Conservation (phyloP, 1,140 invertebrate genomes). For the Drosophila ohnishii region DNA sequence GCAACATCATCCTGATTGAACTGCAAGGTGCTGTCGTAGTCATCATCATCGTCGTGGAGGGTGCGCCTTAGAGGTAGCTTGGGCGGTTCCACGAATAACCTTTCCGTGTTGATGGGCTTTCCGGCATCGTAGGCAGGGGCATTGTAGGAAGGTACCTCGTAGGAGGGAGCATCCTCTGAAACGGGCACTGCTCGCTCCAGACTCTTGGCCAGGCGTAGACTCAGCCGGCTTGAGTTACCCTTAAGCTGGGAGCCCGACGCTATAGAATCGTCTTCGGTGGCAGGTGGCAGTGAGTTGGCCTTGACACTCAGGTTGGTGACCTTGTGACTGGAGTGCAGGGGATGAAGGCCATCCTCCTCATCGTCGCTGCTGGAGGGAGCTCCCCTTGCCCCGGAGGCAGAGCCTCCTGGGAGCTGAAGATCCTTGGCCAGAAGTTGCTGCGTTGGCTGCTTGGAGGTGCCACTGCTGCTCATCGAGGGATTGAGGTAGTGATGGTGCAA, state of each 20-base stretch:
- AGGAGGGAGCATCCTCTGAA: background rate
- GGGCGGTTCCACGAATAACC: slow-evolving; percentile 52
- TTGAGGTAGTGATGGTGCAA: slow-evolving; percentile 65
- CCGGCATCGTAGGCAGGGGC: slow-evolving; percentile 9
- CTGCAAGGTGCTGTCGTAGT: slow-evolving; percentile 9
- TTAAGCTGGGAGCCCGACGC: background rate
- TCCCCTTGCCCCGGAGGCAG: slow-evolving; percentile 11
- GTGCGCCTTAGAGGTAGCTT: slow-evolving; percentile 21
- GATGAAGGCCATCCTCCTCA: slow-evolving; percentile 36
- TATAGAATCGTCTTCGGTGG: background rate
- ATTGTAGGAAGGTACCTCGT: slow-evolving; percentile 2
- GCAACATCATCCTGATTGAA: slow-evolving; percentile 44
- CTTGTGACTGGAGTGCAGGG: slow-evolving; percentile 66
- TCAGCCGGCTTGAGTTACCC: background rate
- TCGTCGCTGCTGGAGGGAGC: slow-evolving; percentile 31
- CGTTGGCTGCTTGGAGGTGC: slow-evolving; percentile 22
- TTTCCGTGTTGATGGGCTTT: slow-evolving; percentile 35
- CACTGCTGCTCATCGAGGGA: slow-evolving; percentile 58
- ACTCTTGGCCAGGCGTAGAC: slow-evolving; percentile 45
- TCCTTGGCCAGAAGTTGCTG: slow-evolving; percentile 15
- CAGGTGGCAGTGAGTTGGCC: slow-evolving; percentile 66
- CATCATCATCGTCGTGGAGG: slow-evolving; percentile 3
- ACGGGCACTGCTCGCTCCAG: slow-evolving; percentile 31
- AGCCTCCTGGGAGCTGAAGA: slow-evolving; percentile 1
- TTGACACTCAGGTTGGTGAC: slow-evolving; percentile 54